Evolutionary conservation across 2,797 vertebrate species (phyloP), one percentile per base, ranked within the genome.

Genomic region (Antrozous pallidus): DNA sequence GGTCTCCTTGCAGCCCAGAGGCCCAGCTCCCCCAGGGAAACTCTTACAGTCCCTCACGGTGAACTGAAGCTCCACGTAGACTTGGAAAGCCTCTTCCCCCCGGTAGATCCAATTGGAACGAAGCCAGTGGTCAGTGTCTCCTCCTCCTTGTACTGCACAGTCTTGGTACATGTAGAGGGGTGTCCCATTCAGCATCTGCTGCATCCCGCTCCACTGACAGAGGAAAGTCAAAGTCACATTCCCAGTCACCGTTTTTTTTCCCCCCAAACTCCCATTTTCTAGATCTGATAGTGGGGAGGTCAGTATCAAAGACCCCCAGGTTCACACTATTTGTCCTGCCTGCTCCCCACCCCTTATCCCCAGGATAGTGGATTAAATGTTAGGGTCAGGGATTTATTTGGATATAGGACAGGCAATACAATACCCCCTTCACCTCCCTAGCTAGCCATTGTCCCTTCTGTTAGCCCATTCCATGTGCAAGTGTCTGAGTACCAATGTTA

Each of bases 31-130:
- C 2, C 94, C 90, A 6, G 95, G 98, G 96, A 98, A 98, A 70
- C 98, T 98, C 96, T 98, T 98, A 96, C 98, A 98, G 78, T 98
- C 98, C 1, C 98, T 96, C 40, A 98, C 97, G 0, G 98, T 98
- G 95, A 98, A 98, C 71, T 97, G 98, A 4, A 98, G 97, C 74
- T 98, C 98, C 85, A 98, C 98, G 0, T 98, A 97, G 88, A 98
- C 67, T 0, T 96, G 98, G 0, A 98, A 98, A 20, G 97, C 97
- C 63, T 97, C 97, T 20, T 98, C 98, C 0, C 98, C 98, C 5
- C 98, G 98, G 84, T 98, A 98, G 95, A 98, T 98, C 98, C 98
- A 98, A 69, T 98, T 98, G 91, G 98, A 98, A 74, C 98, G 98
- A 71, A 98, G 98, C 98, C 98, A 98, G 96, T 98, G 98, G 77